phyloP scores from a whole-genome alignment of 2,888 invertebrate species.

The Geophilus truncorum region DNA sequence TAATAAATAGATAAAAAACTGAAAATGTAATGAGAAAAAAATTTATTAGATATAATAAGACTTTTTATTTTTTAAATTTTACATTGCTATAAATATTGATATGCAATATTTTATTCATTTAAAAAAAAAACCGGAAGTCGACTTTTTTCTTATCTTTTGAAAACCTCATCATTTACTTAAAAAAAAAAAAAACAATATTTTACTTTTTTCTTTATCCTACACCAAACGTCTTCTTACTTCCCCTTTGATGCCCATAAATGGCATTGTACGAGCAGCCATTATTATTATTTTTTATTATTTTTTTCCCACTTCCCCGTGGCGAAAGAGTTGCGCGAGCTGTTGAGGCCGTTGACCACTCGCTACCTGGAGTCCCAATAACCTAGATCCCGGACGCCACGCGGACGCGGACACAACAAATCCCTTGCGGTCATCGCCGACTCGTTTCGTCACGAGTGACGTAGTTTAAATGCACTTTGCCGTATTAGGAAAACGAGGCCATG shows the following conservation, averaged over 20 bases:
- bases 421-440: background rate
- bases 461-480: background rate
- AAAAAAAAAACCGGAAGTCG: too few species aligned
- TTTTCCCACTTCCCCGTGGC: background rate
- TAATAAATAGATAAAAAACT: too few species aligned
- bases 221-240: background rate
- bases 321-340: conserved; percentile 14
- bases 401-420: conserved; percentile 16
- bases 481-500: conserved; percentile 10
- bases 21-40: too few species aligned
- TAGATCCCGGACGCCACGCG: conserved; percentile 19
- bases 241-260: conserved; percentile 31
- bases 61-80: too few species aligned
- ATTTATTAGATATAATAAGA: too few species aligned
- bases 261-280: background rate
- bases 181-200: background rate
- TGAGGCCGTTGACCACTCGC: conserved; percentile 33
- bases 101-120: too few species aligned
- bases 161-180: too few species aligned
- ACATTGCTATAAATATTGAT: too few species aligned
- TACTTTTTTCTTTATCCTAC: background rate
- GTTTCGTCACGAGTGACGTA: background rate
- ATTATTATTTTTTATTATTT: too few species aligned
- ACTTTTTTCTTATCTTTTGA: too few species aligned
- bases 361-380: conserved; percentile 31